A percentile compares a stretch with the other conserved stretches of the same genome.
Conservation (phyloP, 2,888 invertebrate species). For the Zaprionus lineosus region DNA sequence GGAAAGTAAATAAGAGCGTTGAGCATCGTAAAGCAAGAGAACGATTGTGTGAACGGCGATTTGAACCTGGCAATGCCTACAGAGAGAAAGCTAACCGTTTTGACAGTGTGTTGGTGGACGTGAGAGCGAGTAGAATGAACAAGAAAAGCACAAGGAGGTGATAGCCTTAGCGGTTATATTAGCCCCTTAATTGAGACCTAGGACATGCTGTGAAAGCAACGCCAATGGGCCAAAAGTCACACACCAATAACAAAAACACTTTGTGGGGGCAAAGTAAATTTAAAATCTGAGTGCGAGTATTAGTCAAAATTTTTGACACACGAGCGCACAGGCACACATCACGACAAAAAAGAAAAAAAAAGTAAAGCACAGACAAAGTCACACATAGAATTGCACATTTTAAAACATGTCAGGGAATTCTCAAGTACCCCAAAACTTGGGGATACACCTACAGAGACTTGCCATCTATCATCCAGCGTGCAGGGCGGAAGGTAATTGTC, state of each 20-base stretch:
- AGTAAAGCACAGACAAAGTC: constrained; percentile 18
- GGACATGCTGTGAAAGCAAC: constrained; percentile 17
- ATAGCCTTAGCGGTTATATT: neutral
- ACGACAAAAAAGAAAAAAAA: no score
- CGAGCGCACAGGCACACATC: constrained; percentile 13
- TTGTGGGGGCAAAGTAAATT: constrained; percentile 24
- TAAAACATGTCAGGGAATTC: constrained; percentile 53
- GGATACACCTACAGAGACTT: constrained; percentile 61
- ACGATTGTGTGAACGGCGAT: constrained; percentile 11
- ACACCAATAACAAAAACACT: constrained; percentile 21
- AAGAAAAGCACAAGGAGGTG: constrained; percentile 29
- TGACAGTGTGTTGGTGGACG: constrained; percentile 45
- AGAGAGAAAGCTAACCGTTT: constrained; percentile 4
- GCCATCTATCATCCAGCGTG: constrained; percentile 67
- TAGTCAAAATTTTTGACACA: constrained; percentile 50
- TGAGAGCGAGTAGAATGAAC: constrained; percentile 49
- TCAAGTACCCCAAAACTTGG: constrained; percentile 61
- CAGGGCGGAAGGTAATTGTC: constrained; percentile 64
- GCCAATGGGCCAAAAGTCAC: constrained; percentile 20
- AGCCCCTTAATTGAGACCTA: constrained; percentile 49
- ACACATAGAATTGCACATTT: constrained; percentile 38
- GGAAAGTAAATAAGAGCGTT: no score
- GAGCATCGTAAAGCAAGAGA: neutral
- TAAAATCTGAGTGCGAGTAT: constrained; percentile 49
- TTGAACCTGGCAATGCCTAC: constrained; percentile 40